Percentiles rank a stretch among this genome's conserved stretches.
These are phyloP conservation scores for Bibio marci DNA, from an alignment of 2,888 invertebrate genomes.

Conservation along the genomic window DNA sequence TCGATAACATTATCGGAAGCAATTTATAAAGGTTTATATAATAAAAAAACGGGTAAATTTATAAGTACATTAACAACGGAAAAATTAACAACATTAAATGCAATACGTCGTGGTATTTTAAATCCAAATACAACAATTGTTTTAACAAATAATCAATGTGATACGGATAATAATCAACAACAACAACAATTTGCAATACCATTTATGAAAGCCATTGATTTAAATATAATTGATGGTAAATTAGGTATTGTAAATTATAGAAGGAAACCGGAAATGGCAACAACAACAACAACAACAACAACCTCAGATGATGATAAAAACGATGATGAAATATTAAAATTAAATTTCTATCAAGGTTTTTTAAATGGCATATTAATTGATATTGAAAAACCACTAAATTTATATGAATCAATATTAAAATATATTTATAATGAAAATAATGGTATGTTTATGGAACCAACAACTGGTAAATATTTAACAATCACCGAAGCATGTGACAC, in stretches of 20 bases:
- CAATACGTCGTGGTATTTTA: constrained; percentile 67
- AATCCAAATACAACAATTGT: constrained; percentile 77
- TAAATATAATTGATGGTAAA: constrained; percentile 57
- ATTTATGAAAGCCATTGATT: constrained; percentile 65
- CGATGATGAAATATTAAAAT: constrained; percentile 39
- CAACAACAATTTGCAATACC: constrained; percentile 37
- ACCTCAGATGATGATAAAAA: too few species aligned
- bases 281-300: too few species aligned
- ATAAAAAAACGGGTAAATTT: constrained; percentile 67
- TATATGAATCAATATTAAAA: constrained; percentile 67
- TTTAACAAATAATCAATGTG: constrained; percentile 59
- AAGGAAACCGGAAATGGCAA: too few species aligned
- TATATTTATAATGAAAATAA: constrained; percentile 60
- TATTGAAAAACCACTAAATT: constrained; percentile 60
- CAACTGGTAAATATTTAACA: constrained; percentile 57
- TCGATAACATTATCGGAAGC: constrained; percentile 59
- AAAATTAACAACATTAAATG: constrained; percentile 62
- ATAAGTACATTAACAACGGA: constrained; percentile 64
- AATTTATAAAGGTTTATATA: constrained; percentile 80
- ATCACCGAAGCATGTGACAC: constrained; percentile 67
- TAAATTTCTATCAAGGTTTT: constrained; percentile 72
- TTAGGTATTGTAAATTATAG: constrained; percentile 51
- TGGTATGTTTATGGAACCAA: constrained; percentile 71
- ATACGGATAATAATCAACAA: too few species aligned
- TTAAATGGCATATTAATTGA: constrained; percentile 69